Base-by-base conservation (phyloP, 2,113 vertebrate genomes). In the Thamnophis sirtalis region DNA sequence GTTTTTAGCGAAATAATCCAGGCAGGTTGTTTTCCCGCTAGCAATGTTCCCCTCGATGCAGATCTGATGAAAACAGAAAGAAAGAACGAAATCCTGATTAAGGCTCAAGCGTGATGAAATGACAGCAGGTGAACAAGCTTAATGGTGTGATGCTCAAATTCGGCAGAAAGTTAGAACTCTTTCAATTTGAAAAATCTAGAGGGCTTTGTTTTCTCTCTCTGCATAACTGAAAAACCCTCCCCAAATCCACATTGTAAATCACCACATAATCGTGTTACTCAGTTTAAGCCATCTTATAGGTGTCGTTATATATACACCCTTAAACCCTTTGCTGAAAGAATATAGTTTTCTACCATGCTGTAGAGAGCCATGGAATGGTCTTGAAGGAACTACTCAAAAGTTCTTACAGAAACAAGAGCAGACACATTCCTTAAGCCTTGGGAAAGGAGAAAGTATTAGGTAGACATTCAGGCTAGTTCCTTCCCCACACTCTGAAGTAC, bases 1-100 rank as follows among this genome's bases (percentile, higher is more conserved):
- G 0, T 97, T 98, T 93, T 97, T 98, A 92, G 98, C 97, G 96
- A 99, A 99, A 95, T 99, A 99, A 84, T 99, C 97, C 96, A 99
- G 96, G 95, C 98, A 99, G 0, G 98, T 99, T 0, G 99, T 99
- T 96, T 99, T 99, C 51, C 99, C 99, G 28, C 99, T 98, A 0
- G 99, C 99, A 93, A 99, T 99, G 94, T 99, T 99, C 56, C 99
- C 99, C 92, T 99, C 99, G 0, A 99, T 92, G 58, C 98, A 99
- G 89, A 99, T 97, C 99, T 99, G 96, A 84, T 92, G 93, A 96
- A 94, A 96, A 93, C 94, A 58, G 55, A 26, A 95, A 86, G 38
- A 89, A 58, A 68, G 28, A 68, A 21, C 22, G 9, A 84, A 38
- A 38, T 13, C 63, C 63, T 33, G 38, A 73, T 3, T 24, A 21